Evolutionary conservation across 1,140 invertebrate species (phyloP), one percentile per base, ranked within the genome.

Genomic region (Drosophila sturtevanti): DNA sequence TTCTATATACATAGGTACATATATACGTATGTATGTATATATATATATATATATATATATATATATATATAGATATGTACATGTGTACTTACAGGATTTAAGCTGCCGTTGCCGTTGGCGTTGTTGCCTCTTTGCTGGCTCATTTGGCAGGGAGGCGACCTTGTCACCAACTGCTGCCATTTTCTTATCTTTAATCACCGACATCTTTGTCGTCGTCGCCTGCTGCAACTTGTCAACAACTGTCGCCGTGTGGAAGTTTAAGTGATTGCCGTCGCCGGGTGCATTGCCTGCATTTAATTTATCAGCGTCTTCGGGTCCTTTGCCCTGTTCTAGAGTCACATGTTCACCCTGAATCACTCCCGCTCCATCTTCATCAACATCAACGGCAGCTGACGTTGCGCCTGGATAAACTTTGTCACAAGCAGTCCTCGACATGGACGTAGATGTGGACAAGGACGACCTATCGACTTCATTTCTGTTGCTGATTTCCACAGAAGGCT

Each of bases 241-340:
- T 89, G 82, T 64, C 35, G 82, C 68, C 63, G 79, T 72, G 58
- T 64, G 72, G 56, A 79, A 79, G 79, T 71, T 87, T 87, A 87
- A 87, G 71, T 87, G 82, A 86, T 87, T 87, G 81, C 79, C 56
- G 60, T 72, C 67, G 68, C 51, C 61, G 68, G 63, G 67, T 77
- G 75, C 81, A 74, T 69, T 81, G 78, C 62, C 78, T 89, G 84
- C 84, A 89, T 89, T 89, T 89, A 89, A 89, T 89, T 82, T 89
- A 89, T 80, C 84, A 89, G 77, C 77, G 59, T 66, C 74, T 70
- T 11, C 44, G 16, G 37, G 54, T 27, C 6, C 65, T 11, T 14
- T 63, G 31, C 3, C 56, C 11, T 14, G 41, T 21, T 21, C 16
- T 18, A 48, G 41, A 48, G 41, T 38, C 7, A 35, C 52, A 44